Conservation (phyloP, 2,888 invertebrate genomes). For the Pasiphila rectangulata region DNA sequence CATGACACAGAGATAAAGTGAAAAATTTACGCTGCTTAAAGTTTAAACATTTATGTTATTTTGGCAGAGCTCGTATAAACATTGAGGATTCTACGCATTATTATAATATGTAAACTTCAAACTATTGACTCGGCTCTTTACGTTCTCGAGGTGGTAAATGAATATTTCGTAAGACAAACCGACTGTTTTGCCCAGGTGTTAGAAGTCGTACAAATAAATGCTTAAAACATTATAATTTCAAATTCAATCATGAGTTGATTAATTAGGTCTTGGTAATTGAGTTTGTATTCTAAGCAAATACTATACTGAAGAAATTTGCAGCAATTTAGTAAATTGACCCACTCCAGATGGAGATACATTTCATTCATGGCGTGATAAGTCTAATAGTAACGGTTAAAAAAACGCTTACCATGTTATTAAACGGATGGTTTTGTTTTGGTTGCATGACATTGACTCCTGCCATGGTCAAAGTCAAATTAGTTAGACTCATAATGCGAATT, state of each 20-base stretch:
- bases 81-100: conserved; percentile 44
- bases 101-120: conserved; percentile 27
- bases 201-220: too few relatives aligned
- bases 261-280: too few relatives aligned
- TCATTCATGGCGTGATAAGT: not conserved
- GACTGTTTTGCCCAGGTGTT: conserved; percentile 12
- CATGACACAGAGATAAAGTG: conserved; percentile 54
- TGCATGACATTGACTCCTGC: conserved; percentile 40
- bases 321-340: too few relatives aligned
- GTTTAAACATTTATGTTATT: conserved; percentile 67
- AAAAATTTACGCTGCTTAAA: conserved; percentile 64
- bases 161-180: not conserved
- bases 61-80: conserved; percentile 64
- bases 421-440: conserved; percentile 30
- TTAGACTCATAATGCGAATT: conserved; percentile 41
- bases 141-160: conserved; percentile 15
- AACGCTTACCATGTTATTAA: conserved; percentile 14
- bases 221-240: too few relatives aligned
- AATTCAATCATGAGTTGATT: too few relatives aligned
- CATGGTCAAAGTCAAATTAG: conserved; percentile 52
- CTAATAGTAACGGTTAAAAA: conserved; percentile 1
- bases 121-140: conserved; percentile 17
- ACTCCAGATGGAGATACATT: not conserved
- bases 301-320: too few relatives aligned
- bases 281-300: too few relatives aligned